Conservation (phyloP, 2,113 vertebrate species). For the Rhabdornis inornatus region DNA sequence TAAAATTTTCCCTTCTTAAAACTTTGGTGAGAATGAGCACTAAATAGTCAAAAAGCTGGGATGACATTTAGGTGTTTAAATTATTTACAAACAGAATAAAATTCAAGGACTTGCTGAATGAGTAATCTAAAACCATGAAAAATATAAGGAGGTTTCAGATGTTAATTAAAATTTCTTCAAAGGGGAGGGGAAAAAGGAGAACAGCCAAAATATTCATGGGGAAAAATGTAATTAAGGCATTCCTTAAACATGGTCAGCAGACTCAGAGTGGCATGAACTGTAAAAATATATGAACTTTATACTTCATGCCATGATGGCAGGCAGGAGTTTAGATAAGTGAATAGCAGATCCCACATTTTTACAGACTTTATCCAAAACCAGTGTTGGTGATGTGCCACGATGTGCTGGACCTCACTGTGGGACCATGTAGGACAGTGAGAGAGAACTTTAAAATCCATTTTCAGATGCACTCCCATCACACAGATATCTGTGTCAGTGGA, state of each 20-base stretch:
- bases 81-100: neutral
- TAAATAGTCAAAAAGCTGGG: neutral
- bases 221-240: neutral
- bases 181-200: neutral
- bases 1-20: neutral
- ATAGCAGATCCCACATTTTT: neutral
- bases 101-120: neutral
- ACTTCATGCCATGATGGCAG: neutral
- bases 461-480: neutral
- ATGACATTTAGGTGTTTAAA: neutral
- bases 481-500: neutral
- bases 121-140: neutral
- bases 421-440: neutral
- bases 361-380: neutral
- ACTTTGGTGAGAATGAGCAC: neutral
- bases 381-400: rapidly evolving
- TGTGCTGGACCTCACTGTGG: neutral
- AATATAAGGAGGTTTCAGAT: neutral
- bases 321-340: neutral
- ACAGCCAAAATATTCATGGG: neutral
- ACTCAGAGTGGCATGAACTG: neutral
- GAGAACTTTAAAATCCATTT: neutral
- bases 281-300: neutral
- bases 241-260: neutral
- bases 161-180: neutral